phyloP scores from a whole-genome alignment of 2,113 vertebrate species.

The Prunella himalayana region DNA sequence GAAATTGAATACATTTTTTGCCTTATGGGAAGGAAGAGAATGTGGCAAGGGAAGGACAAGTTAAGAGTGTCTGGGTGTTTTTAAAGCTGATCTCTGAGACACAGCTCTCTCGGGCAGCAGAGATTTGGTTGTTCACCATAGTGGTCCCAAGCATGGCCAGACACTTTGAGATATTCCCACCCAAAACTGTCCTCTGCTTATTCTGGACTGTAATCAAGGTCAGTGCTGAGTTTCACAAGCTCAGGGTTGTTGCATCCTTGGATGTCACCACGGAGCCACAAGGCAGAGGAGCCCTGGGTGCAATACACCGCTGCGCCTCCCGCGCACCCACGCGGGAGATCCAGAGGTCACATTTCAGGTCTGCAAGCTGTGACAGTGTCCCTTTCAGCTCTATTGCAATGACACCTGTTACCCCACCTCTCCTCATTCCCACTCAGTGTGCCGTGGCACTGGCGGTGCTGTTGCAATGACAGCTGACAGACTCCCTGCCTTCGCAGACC shows the following conservation, averaged over 20 bases:
- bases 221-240: neutral
- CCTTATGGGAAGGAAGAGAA: neutral
- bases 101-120: neutral
- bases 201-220: neutral
- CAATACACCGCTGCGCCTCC: neutral
- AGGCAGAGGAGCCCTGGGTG: neutral
- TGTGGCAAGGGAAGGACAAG: neutral
- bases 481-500: neutral
- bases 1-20: neutral
- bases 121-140: neutral
- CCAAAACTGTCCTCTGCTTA: neutral
- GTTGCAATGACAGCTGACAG: slow-evolving; percentile 1
- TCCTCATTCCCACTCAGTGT: neutral
- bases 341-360: neutral
- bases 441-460: neutral
- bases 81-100: neutral
- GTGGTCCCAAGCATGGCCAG: neutral
- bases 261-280: neutral
- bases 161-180: neutral
- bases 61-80: neutral
- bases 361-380: neutral
- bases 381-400: neutral
- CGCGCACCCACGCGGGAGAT: neutral
- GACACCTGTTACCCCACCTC: neutral
- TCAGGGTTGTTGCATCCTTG: neutral